These are phyloP conservation scores for Lycophotia porphyrea DNA, from an alignment of 2,888 invertebrate species.

Conservation along the genomic window DNA sequence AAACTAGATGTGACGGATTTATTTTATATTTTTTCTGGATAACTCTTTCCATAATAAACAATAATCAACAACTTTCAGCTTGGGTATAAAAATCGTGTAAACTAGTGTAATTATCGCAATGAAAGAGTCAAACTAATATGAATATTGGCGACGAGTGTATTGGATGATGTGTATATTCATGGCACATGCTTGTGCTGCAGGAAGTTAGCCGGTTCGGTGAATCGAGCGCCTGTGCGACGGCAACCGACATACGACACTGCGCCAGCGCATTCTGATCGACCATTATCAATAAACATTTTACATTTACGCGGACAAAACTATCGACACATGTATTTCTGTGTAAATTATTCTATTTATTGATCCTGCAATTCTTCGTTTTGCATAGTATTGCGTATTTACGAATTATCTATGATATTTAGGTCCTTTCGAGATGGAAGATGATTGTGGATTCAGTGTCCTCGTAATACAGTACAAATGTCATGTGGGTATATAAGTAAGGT, in stretches of 20 bases:
- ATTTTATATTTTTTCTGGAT: no score
- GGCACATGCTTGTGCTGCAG: slow-evolving; percentile 82
- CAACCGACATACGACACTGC: slow-evolving; percentile 79
- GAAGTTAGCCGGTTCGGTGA: slow-evolving; percentile 85
- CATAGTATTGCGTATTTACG: slow-evolving; percentile 66
- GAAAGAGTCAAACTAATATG: slow-evolving; percentile 46
- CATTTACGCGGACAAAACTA: slow-evolving; percentile 61
- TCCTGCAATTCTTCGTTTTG: slow-evolving; percentile 62
- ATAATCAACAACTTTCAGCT: no score
- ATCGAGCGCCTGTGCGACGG: slow-evolving; percentile 74
- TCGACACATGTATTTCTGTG: slow-evolving; percentile 57
- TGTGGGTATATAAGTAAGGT: slow-evolving; percentile 82
- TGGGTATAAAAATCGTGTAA: no score
- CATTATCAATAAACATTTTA: slow-evolving; percentile 74
- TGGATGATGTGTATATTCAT: slow-evolving; percentile 83
- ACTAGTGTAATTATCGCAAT: no score
- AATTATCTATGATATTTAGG: slow-evolving; percentile 50
- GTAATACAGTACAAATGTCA: slow-evolving; percentile 78
- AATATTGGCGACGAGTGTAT: slow-evolving; percentile 68
- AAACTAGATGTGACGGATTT: no score
- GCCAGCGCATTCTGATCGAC: slow-evolving; percentile 78
- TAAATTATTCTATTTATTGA: slow-evolving; percentile 65
- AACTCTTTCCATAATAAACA: no score
- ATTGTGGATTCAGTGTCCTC: slow-evolving; percentile 79
- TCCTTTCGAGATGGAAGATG: slow-evolving; percentile 67